These are phyloP conservation scores for Dendrolimus kikuchii DNA, from an alignment of 1,140 invertebrate species.

Conservation along the genomic window DNA sequence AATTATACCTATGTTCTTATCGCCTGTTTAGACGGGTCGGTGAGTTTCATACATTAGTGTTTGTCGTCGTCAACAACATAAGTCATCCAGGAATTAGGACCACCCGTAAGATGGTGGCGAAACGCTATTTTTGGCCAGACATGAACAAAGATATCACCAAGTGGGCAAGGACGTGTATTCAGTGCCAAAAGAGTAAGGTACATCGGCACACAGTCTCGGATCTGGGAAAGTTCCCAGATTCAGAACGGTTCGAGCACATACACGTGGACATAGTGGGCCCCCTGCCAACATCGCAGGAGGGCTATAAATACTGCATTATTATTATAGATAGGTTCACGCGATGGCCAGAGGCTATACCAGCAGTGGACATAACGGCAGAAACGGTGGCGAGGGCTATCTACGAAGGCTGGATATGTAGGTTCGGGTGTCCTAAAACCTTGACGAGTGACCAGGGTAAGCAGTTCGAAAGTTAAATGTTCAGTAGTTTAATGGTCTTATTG, in stretches of 20 bases:
- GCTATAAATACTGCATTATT: constrained; percentile 5
- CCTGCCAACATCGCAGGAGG: constrained; percentile 1
- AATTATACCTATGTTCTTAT: no score
- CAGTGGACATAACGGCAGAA: constrained; percentile 1
- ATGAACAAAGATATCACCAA: constrained; percentile 2
- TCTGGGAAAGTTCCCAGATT: not conserved
- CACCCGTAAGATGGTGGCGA: not conserved
- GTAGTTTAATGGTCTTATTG: no score
- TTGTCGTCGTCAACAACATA: not conserved
- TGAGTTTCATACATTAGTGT: no score
- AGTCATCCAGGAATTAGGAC: constrained; percentile 2
- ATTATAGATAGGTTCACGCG: constrained; percentile 1
- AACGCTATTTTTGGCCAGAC: constrained; percentile 2
- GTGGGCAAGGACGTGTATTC: constrained; percentile 1
- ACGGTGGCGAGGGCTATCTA: constrained; percentile 2
- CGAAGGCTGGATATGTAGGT: constrained; percentile 2
- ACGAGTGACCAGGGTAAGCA: constrained; percentile 1
- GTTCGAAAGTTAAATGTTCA: constrained; percentile 2
- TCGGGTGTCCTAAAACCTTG: constrained; percentile 2
- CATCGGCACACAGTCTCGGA: constrained; percentile 2
- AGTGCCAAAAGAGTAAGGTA: constrained; percentile 2
- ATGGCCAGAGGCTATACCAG: constrained; percentile 2
- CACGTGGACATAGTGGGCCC: constrained; percentile 4
- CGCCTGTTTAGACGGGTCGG: no score
- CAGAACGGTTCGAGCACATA: constrained; percentile 2